phyloP scores from a whole-genome alignment of 2,888 invertebrate species.

The Phyllotreta cruciferae region DNA sequence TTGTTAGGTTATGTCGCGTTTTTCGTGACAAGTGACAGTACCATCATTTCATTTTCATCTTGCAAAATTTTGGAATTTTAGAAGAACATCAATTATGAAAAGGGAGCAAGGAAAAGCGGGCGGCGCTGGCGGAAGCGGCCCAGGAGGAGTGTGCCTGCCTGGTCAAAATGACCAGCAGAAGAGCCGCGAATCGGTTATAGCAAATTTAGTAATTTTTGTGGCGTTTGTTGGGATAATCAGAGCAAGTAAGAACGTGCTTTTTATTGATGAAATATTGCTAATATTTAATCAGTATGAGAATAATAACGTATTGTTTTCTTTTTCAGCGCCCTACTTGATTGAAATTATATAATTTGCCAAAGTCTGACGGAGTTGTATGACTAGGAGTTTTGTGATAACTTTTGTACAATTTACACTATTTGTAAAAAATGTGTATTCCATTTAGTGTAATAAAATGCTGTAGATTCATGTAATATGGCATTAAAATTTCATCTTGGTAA shows the following conservation, averaged over 20 bases:
- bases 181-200: conserved; percentile 47
- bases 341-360: conserved; percentile 13
- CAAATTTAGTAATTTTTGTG: conserved; percentile 47
- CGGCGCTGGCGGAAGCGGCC: background rate
- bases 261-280: background rate
- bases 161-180: conserved; percentile 23
- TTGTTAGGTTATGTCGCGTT: no score
- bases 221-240: conserved; percentile 45
- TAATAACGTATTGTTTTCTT: conserved; percentile 11
- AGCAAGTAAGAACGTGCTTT: conserved; percentile 42
- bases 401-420: conserved; percentile 47
- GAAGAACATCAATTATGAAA: conserved; percentile 10
- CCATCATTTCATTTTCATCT: background rate
- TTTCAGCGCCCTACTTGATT: conserved; percentile 39
- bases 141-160: background rate
- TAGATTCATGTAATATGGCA: conserved; percentile 31
- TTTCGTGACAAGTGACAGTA: background rate
- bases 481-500: conserved; percentile 2
- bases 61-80: conserved; percentile 1
- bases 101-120: background rate
- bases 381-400: conserved; percentile 38
- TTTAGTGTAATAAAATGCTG: conserved; percentile 30
- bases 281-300: background rate
- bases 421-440: conserved; percentile 37
- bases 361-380: no score